Evolutionary conservation across 1,140 invertebrate species (phyloP).

Genomic region (Lithobius niger): DNA sequence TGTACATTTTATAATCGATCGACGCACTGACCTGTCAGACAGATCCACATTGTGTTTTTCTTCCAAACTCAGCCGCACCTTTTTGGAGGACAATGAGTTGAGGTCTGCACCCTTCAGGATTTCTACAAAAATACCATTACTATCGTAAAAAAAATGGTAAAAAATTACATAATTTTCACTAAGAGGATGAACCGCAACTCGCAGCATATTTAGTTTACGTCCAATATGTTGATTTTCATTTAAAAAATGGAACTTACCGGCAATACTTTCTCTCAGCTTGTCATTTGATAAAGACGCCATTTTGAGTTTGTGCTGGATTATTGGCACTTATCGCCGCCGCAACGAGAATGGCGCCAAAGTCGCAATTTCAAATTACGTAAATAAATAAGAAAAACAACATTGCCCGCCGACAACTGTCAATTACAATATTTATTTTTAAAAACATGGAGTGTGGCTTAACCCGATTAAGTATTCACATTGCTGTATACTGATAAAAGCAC

Average conservation of each 20-base stretch:
- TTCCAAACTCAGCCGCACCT: conserved; percentile 76
- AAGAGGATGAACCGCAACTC: not conserved
- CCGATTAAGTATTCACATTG: no score
- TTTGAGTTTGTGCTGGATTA: no score
- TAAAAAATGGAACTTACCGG: conserved; percentile 39
- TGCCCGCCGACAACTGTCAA: no score
- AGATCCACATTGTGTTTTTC: conserved; percentile 63
- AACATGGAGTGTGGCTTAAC: no score
- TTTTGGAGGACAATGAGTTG: conserved; percentile 67
- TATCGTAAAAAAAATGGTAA: not conserved
- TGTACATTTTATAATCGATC: no score
- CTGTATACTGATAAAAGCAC: no score
- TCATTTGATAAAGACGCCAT: conserved; percentile 54
- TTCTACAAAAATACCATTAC: conserved; percentile 37
- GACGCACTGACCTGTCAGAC: conserved; percentile 40
- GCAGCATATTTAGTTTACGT: conserved; percentile 10
- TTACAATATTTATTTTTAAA: no score
- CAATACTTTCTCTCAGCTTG: conserved; percentile 52
- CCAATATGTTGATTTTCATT: conserved; percentile 3
- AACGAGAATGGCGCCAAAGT: no score
- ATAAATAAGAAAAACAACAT: no score
- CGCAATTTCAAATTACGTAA: no score
- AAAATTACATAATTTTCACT: not conserved
- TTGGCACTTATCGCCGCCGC: no score
- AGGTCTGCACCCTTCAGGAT: conserved; percentile 79